Conservation (phyloP, 2,113 vertebrate species). For the Steatornis caripensis region DNA sequence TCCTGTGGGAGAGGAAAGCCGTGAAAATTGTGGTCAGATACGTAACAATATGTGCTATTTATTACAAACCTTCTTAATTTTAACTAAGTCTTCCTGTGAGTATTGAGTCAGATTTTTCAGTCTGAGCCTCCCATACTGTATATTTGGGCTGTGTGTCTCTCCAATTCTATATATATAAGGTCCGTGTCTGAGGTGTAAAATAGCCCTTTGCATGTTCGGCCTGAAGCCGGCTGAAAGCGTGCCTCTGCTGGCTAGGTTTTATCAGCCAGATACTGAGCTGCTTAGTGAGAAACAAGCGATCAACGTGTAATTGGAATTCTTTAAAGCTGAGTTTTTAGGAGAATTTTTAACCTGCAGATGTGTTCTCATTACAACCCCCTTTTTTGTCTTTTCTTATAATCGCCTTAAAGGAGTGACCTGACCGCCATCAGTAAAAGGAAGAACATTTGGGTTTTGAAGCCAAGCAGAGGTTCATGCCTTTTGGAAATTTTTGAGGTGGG, state of each 20-base stretch:
- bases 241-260: neutral
- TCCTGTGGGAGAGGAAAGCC: neutral
- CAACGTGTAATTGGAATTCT: neutral
- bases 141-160: neutral
- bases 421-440: neutral
- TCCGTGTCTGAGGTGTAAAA: neutral
- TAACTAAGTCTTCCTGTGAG: neutral
- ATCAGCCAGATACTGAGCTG: neutral
- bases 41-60: neutral
- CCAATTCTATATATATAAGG: neutral
- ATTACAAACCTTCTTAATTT: neutral
- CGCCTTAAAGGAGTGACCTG: neutral
- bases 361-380: neutral
- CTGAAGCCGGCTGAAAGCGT: neutral
- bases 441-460: neutral
- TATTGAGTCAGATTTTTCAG: neutral
- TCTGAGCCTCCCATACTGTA: neutral
- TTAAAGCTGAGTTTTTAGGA: neutral
- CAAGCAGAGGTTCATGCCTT: neutral
- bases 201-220: neutral
- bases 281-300: neutral
- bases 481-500: neutral
- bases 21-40: neutral
- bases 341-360: conserved; percentile 9
- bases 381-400: neutral